A percentile compares a stretch with the other conserved stretches of the same genome.
These are phyloP conservation scores for Pyrochroa serraticornis DNA, from an alignment of 2,888 invertebrate species.

Conservation along the genomic window DNA sequence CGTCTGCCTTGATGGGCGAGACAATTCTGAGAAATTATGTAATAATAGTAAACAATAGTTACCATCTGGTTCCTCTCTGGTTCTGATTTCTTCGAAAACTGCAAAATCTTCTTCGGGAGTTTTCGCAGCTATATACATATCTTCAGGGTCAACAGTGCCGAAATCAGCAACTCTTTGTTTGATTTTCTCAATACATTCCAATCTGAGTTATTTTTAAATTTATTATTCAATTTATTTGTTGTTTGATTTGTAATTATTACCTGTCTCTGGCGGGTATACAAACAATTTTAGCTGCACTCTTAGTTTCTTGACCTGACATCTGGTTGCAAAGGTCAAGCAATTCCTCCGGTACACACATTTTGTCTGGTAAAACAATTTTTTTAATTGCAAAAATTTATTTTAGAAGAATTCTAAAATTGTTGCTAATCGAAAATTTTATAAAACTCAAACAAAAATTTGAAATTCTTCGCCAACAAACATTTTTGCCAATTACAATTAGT, in stretches of 20 bases:
- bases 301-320: slow-evolving; percentile 68
- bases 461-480: no score
- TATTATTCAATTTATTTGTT: neutral
- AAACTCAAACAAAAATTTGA: no score
- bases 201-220: slow-evolving; percentile 54
- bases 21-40: neutral
- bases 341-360: slow-evolving; percentile 75
- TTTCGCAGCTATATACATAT: slow-evolving; percentile 83
- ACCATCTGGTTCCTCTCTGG: slow-evolving; percentile 78
- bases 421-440: no score
- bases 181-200: slow-evolving; percentile 78
- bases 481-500: no score
- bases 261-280: slow-evolving; percentile 78
- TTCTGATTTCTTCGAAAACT: slow-evolving; percentile 77
- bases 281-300: slow-evolving; percentile 64
- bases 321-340: slow-evolving; percentile 68
- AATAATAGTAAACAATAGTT: slow-evolving; percentile 32
- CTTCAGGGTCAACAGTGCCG: slow-evolving; percentile 83
- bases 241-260: slow-evolving; percentile 51
- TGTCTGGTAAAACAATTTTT: slow-evolving; percentile 59
- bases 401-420: no score
- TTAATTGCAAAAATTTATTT: no score
- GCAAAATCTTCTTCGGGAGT: slow-evolving; percentile 75
- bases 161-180: slow-evolving; percentile 81
- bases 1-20: neutral